Evolutionary conservation across 2,113 vertebrate genomes (phyloP).

Genomic region (Leptobrachium leishanense): DNA sequence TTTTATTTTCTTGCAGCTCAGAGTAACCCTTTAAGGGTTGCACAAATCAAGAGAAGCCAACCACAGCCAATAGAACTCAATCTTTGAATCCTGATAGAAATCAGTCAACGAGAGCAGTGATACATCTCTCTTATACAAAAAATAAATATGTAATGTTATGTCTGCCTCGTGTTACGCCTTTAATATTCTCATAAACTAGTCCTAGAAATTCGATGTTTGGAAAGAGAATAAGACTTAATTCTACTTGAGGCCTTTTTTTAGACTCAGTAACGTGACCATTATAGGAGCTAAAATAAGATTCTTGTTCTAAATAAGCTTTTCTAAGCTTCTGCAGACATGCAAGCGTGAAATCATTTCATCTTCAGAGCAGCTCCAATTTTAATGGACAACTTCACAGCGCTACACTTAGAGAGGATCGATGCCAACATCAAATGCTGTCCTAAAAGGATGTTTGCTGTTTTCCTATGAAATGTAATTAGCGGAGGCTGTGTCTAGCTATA

Average conservation of each 20-base stretch:
- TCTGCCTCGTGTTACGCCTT: too few species aligned
- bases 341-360: conserved; percentile 44
- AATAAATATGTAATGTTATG: too few species aligned
- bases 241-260: conserved; percentile 11
- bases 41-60: too few species aligned
- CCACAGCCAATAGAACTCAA: too few species aligned
- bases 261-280: conserved; percentile 28
- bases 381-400: conserved; percentile 40
- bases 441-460: conserved; percentile 43
- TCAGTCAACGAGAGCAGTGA: too few species aligned
- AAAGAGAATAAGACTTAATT: too few species aligned
- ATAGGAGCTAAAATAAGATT: conserved; percentile 34
- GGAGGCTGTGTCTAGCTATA: conserved; percentile 31
- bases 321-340: conserved; percentile 18
- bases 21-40: too few species aligned
- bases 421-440: conserved; percentile 43
- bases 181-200: too few species aligned
- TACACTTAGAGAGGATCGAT: conserved; percentile 39
- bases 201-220: not conserved
- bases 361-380: conserved; percentile 21
- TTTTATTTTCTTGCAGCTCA: too few species aligned
- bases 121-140: too few species aligned
- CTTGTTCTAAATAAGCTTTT: conserved; percentile 16
- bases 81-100: too few species aligned
- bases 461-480: not conserved